Percentiles rank a stretch among this genome's conserved stretches.
phyloP scores from a whole-genome alignment of 2,888 invertebrate genomes.

The Conistra vaccinii region DNA sequence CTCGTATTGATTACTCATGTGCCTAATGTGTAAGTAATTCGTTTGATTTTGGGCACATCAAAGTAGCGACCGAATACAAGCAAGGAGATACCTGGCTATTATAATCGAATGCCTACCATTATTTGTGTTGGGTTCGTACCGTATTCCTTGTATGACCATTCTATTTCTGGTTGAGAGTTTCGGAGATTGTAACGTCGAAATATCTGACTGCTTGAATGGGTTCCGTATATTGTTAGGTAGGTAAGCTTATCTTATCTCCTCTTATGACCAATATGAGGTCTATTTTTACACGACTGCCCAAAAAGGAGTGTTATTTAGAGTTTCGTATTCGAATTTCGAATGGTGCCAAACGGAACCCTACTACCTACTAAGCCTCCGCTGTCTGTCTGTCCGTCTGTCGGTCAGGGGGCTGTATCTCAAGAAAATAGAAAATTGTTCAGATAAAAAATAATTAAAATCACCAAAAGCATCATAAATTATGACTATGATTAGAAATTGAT shows the following conservation, averaged over 20 bases:
- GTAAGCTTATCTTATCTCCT: too few relatives aligned
- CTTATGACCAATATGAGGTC: not conserved
- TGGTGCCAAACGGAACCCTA: too few relatives aligned
- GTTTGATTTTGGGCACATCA: constrained; percentile 42
- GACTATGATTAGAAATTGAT: not conserved
- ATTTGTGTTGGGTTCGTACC: constrained; percentile 5
- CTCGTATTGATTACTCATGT: constrained; percentile 50
- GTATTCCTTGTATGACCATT: constrained; percentile 4
- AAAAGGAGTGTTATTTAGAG: too few relatives aligned
- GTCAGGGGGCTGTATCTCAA: too few relatives aligned
- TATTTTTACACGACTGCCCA: too few relatives aligned
- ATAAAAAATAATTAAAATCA: not conserved
- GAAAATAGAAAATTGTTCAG: too few relatives aligned
- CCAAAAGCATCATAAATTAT: not conserved
- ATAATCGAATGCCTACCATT: not conserved
- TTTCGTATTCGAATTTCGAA: too few relatives aligned
- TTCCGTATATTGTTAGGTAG: not conserved
- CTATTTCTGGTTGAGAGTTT: constrained; percentile 32
- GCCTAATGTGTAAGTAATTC: constrained; percentile 35
- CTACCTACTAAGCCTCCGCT: too few relatives aligned
- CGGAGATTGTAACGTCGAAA: not conserved
- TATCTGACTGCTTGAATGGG: constrained; percentile 1
- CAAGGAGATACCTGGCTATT: not conserved
- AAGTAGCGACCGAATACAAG: constrained; percentile 23
- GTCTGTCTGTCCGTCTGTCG: too few relatives aligned